Conservation (phyloP, 64 coral and sea anemone genomes). For the Platygyra sinensis region DNA sequence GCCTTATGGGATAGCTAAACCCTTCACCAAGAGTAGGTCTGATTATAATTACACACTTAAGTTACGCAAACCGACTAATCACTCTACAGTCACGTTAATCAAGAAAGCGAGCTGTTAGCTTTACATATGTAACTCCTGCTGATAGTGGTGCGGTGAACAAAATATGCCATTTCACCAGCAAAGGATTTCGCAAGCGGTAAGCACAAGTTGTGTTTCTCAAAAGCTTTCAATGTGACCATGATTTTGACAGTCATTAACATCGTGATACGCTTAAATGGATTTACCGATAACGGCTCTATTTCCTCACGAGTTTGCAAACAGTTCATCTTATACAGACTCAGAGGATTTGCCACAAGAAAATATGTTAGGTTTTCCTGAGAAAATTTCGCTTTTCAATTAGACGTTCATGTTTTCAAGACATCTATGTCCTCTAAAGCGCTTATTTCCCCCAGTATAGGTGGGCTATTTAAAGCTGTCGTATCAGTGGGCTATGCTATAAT, state of each 20-base stretch:
- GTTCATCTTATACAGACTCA: neutral
- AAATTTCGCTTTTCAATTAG: neutral
- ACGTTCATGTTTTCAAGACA: neutral
- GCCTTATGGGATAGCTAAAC: neutral
- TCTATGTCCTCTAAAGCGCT: neutral
- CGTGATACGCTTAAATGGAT: neutral
- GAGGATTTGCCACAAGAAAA: neutral
- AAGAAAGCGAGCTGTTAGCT: neutral
- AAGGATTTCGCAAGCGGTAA: slow-evolving; percentile 16
- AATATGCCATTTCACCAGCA: neutral
- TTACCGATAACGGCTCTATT: neutral
- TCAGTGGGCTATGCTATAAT: neutral
- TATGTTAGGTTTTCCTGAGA: neutral
- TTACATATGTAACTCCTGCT: no score
- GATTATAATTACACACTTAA: neutral
- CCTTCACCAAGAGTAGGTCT: neutral
- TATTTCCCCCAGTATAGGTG: neutral
- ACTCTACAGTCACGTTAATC: neutral
- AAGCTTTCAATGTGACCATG: neutral
- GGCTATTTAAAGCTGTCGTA: neutral
- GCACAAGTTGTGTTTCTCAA: neutral
- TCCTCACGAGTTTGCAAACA: neutral
- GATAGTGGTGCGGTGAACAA: neutral
- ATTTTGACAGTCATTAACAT: no score
- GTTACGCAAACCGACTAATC: neutral